A percentile compares a stretch with the other conserved stretches of the same genome.
These are phyloP conservation scores for Drosophila bocki DNA, from an alignment of 1,140 invertebrate genomes.

Conservation along the genomic window DNA sequence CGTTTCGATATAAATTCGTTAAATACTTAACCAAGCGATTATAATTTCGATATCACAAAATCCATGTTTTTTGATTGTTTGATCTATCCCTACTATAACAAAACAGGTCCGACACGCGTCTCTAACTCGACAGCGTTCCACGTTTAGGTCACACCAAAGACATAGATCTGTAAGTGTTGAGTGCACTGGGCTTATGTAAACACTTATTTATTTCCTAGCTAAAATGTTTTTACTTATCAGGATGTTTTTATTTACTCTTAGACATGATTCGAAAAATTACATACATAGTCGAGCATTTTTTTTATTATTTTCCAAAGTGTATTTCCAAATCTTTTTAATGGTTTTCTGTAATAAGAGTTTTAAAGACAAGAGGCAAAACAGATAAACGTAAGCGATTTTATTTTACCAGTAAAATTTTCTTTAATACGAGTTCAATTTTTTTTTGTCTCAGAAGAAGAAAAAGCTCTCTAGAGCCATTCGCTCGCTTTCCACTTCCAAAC, in stretches of 20 bases:
- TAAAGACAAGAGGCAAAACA: background rate
- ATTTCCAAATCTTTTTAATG: conserved; percentile 6
- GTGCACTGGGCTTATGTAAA: conserved; percentile 77
- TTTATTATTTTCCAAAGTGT: conserved; percentile 16
- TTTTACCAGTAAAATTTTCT: background rate
- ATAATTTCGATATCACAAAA: conserved; percentile 50
- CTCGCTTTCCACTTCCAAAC: no score
- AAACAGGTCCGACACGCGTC: conserved; percentile 90
- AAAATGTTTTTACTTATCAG: conserved; percentile 45
- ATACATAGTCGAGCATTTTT: background rate
- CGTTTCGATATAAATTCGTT: conserved; percentile 20
- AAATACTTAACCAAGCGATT: conserved; percentile 29
- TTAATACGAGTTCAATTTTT: no score
- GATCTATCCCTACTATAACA: conserved; percentile 75
- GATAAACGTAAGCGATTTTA: background rate
- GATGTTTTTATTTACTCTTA: conserved; percentile 33
- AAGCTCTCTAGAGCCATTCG: no score
- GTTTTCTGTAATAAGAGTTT: background rate
- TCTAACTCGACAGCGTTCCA: conserved; percentile 89
- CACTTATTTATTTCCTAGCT: conserved; percentile 61
- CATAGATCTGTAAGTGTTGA: conserved; percentile 90
- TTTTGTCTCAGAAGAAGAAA: no score
- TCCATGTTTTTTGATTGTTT: conserved; percentile 68
- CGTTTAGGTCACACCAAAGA: conserved; percentile 89
- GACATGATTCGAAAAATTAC: conserved; percentile 20